Conservation (phyloP, 2,113 vertebrate species). For the Phrynocephalus versicolor region DNA sequence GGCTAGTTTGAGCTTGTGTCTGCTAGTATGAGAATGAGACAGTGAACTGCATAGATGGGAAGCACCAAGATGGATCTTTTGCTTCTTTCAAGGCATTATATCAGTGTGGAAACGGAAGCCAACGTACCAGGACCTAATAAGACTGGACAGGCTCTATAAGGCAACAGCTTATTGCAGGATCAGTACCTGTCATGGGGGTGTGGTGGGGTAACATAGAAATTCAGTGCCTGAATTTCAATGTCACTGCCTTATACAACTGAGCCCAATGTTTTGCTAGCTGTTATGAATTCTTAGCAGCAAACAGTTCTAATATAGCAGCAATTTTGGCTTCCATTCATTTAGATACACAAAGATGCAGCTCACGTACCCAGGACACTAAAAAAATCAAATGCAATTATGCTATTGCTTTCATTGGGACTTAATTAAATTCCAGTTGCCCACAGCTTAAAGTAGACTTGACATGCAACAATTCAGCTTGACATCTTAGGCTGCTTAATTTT, state of each 20-base stretch:
- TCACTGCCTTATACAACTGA: neutral
- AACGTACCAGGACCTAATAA: neutral
- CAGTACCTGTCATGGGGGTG: too few species aligned
- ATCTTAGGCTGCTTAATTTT: slow-evolving; percentile 22
- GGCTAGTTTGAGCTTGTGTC: too few species aligned
- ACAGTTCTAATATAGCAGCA: neutral
- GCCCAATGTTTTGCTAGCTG: neutral
- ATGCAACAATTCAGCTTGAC: slow-evolving; percentile 22
- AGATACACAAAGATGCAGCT: slow-evolving; percentile 10
- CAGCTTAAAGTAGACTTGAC: slow-evolving; percentile 8
- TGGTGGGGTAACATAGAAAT: neutral
- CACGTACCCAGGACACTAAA: slow-evolving; percentile 13
- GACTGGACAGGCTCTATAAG: neutral
- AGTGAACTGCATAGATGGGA: neutral
- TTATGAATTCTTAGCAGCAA: neutral
- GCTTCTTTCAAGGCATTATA: neutral
- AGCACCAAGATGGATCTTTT: neutral
- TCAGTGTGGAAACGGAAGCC: neutral
- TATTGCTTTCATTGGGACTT: slow-evolving; percentile 20
- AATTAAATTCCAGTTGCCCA: slow-evolving; percentile 32
- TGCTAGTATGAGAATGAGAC: neutral
- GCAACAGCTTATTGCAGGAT: neutral
- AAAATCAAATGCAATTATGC: slow-evolving; percentile 31
- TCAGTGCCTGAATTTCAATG: neutral
- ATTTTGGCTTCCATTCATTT: neutral